Percentiles rank a stretch among this genome's conserved stretches.
These are phyloP conservation scores for Bombus affinis DNA, from an alignment of 1,140 invertebrate genomes.

Conservation along the genomic window DNA sequence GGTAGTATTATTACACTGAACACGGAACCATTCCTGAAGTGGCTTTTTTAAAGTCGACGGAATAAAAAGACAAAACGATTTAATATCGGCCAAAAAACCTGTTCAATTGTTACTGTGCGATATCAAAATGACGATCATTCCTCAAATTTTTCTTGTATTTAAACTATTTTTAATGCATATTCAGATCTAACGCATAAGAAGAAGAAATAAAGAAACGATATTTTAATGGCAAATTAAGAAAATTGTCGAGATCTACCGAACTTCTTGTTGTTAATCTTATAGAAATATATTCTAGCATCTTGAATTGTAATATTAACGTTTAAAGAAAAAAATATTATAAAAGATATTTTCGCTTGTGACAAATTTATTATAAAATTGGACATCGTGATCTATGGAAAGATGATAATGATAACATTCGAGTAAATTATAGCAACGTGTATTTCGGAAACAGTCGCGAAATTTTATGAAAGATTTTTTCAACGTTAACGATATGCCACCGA, in stretches of 20 bases:
- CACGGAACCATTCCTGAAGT: background rate
- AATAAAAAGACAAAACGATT: background rate
- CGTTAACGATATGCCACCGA: background rate
- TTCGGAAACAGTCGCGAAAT: background rate
- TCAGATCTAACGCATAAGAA: background rate
- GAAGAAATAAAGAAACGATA: background rate
- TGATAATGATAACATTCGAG: background rate
- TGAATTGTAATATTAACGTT: background rate
- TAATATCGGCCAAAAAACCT: background rate
- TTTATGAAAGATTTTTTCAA: background rate
- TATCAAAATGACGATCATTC: background rate
- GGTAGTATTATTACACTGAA: background rate
- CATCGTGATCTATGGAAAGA: no score
- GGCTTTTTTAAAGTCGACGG: no score
- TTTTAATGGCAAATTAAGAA: background rate
- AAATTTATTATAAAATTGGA: background rate
- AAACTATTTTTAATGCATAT: constrained; percentile 9
- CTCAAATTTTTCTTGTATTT: constrained; percentile 5
- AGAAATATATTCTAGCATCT: constrained; percentile 12
- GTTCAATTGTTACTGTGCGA: background rate
- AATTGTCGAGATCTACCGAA: background rate
- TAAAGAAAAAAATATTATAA: no score
- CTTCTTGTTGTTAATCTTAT: constrained; percentile 23
- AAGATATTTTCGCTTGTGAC: constrained; percentile 2
- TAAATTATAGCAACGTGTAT: background rate